These are phyloP conservation scores for Aethes cnicana DNA, from an alignment of 2,888 invertebrate species.

Conservation along the genomic window DNA sequence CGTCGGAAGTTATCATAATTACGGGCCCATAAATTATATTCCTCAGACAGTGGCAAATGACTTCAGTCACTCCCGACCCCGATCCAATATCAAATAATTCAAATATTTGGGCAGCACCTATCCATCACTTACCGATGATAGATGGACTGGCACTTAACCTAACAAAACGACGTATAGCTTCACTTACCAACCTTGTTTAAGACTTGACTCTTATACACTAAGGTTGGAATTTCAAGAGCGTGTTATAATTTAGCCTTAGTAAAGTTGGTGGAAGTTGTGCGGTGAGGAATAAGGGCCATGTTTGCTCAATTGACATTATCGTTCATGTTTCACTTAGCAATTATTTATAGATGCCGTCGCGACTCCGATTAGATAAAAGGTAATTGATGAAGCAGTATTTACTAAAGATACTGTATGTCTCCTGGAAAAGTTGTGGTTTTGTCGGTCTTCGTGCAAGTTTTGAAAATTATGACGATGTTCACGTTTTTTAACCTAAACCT, in stretches of 20 bases:
- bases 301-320: conserved; percentile 74
- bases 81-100: conserved; percentile 71
- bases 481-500: too few relatives aligned
- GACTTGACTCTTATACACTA: conserved; percentile 7
- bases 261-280: conserved; percentile 60
- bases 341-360: conserved; percentile 66
- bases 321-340: conserved; percentile 73
- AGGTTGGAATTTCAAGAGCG: conserved; percentile 35
- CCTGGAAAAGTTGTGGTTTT: neutral
- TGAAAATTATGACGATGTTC: too few relatives aligned
- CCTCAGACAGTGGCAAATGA: conserved; percentile 45
- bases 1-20: conserved; percentile 31
- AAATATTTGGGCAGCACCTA: conserved; percentile 77
- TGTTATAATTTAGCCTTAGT: conserved; percentile 39
- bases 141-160: conserved; percentile 59
- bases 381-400: conserved; percentile 44
- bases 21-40: conserved; percentile 40
- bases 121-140: conserved; percentile 78
- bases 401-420: neutral
- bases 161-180: conserved; percentile 16
- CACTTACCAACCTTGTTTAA: neutral
- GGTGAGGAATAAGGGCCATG: conserved; percentile 68
- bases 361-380: conserved; percentile 49
- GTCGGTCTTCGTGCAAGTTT: neutral
- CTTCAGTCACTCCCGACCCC: conserved; percentile 42